Base-by-base conservation (phyloP, 2,113 vertebrate species). In the Ictidomys tridecemlineatus region DNA sequence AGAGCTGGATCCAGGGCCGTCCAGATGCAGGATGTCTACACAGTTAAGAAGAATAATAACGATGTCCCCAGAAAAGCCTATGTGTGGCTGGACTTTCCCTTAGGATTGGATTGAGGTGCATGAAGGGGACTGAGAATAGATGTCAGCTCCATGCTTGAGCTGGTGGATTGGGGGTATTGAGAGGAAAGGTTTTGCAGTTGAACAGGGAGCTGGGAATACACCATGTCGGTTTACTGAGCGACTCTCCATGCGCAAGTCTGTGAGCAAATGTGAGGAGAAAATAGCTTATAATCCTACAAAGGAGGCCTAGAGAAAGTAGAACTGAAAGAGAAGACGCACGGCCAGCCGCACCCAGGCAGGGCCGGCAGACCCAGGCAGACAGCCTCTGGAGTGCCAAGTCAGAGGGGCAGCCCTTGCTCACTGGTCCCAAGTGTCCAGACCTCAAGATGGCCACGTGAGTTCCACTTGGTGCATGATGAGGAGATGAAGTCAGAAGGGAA, bases 131-230 rank as follows among this genome's bases (percentile, higher is more conserved):
- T 8, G 20, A 13, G 32, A 32, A 42, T 0, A 48, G 61, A 16
- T 1, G 4, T 26, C 5, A 11, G 34, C 7, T 37, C n/a, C 12
- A 22, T 0, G 0, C 24, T 12, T 9, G n/a, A 37, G 4, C 14
- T 37, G 10, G 14, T 87, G 39, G 7, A 6, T 24, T 16, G 16
- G 48, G 1, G 4, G 11, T 28, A 0, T 0, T 32, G 45, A 70
- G 18, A 34, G 18, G 51, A 76, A 0, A 3, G 22, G 4, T 8
- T 45, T 65, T 16, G 30, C 5, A 42, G 17, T 18, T 39, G 51
- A 32, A 18, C 34, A 48, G 61, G 45, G 28, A 22, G 4, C 8
- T 16, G 53, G 70, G 51, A 13, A 34, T 16, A 34, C 6, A 51
- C 2, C 11, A 28, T 0, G 0, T 24, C 42, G 28, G 17, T 42